Conservation (phyloP, 2,113 vertebrate species). For the Plestiodon gilberti region DNA sequence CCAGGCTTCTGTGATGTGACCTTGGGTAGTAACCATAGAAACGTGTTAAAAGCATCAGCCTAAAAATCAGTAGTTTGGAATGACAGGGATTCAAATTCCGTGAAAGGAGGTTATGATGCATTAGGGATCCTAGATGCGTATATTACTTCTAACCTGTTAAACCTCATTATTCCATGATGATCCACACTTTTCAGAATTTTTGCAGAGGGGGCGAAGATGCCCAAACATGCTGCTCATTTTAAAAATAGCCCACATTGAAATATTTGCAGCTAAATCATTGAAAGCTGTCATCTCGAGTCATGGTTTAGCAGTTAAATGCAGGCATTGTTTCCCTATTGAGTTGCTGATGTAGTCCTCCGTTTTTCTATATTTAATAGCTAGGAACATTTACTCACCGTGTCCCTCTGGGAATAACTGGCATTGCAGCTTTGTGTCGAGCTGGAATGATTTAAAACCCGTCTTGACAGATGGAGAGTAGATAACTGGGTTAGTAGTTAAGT, state of each 20-base stretch:
- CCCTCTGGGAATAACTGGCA: constrained; percentile 44
- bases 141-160: constrained; percentile 66
- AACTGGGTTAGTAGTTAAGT: constrained; percentile 56
- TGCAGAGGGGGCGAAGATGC: constrained; percentile 14
- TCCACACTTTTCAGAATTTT: constrained; percentile 51
- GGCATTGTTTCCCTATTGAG: constrained; percentile 50
- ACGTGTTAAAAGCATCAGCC: constrained; percentile 71
- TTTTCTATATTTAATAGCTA: constrained; percentile 54
- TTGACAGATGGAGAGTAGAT: constrained; percentile 51
- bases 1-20: constrained; percentile 69
- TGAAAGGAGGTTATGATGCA: constrained; percentile 66
- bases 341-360: constrained; percentile 47
- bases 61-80: constrained; percentile 63
- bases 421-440: constrained; percentile 46
- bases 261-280: constrained; percentile 53
- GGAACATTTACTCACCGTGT: constrained; percentile 58
- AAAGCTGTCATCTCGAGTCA: constrained; percentile 30
- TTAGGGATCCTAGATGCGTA: constrained; percentile 51
- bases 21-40: constrained; percentile 86
- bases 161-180: constrained; percentile 47
- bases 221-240: neutral
- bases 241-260: constrained; percentile 37
- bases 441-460: constrained; percentile 54
- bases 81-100: constrained; percentile 68
- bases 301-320: constrained; percentile 42